Percentiles rank a stretch among this genome's conserved stretches.
phyloP scores from a whole-genome alignment of 2,888 invertebrate species.

The Thysanoteuthis rhombus region DNA sequence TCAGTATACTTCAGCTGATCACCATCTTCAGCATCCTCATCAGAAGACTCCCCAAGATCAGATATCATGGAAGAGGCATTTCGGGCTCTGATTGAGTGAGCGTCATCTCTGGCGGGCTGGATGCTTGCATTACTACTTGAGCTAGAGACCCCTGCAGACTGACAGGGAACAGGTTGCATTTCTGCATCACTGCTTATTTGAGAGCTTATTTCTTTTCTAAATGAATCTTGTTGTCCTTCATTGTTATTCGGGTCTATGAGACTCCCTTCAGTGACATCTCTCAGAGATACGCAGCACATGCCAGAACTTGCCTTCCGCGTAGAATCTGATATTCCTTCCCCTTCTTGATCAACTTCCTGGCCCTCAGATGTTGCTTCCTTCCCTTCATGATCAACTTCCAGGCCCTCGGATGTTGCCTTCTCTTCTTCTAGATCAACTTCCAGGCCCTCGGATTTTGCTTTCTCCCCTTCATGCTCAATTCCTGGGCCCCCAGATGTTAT shows the following conservation, averaged over 20 bases:
- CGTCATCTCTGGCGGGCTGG: not conserved
- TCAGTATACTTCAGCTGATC: conserved; percentile 19
- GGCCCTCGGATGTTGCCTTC: not conserved
- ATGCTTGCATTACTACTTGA: not conserved
- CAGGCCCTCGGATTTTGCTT: not conserved
- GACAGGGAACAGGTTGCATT: not conserved
- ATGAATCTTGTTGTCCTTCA: not conserved
- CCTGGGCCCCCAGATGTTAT: too few relatives aligned
- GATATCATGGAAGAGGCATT: not conserved
- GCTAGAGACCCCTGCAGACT: not conserved
- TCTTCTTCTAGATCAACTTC: not conserved
- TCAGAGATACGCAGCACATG: not conserved
- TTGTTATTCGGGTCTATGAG: not conserved
- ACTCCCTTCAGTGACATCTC: not conserved
- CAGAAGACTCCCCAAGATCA: not conserved
- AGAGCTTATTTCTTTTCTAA: not conserved
- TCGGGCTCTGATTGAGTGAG: not conserved
- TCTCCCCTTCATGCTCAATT: not conserved
- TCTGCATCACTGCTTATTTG: not conserved
- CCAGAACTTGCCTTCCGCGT: not conserved
- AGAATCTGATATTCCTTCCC: not conserved
- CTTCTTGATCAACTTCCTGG: not conserved
- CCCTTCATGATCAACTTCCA: not conserved
- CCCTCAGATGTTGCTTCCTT: not conserved
- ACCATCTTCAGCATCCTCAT: not conserved